phyloP scores from a whole-genome alignment of 2,888 invertebrate genomes.

The Perdita meconis region DNA sequence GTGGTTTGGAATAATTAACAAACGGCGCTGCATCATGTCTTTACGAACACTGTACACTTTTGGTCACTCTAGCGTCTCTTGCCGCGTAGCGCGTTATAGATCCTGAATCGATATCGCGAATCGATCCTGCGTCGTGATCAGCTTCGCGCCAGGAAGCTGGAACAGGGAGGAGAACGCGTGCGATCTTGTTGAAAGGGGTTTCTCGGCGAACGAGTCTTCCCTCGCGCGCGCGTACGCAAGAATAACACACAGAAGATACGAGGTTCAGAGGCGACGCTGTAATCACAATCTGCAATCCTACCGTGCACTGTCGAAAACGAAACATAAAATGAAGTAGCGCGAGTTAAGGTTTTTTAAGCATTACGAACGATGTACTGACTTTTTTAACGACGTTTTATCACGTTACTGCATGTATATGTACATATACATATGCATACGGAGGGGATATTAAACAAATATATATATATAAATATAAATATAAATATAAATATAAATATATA shows the following conservation, averaged over 20 bases:
- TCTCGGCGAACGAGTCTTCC: constrained; percentile 69
- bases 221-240: constrained; percentile 42
- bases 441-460: constrained; percentile 39
- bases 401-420: constrained; percentile 64
- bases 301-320: constrained; percentile 68
- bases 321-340: constrained; percentile 68
- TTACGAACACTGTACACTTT: constrained; percentile 24
- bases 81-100: constrained; percentile 46
- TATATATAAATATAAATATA: constrained; percentile 15
- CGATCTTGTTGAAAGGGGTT: constrained; percentile 35
- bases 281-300: constrained; percentile 67
- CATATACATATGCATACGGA: constrained; percentile 52
- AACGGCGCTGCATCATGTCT: constrained; percentile 1
- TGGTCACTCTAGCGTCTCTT: constrained; percentile 42
- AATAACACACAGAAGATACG: neutral
- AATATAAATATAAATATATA: constrained; percentile 42
- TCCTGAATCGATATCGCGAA: constrained; percentile 45
- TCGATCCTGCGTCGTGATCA: neutral
- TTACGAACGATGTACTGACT: constrained; percentile 70
- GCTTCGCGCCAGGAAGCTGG: neutral
- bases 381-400: constrained; percentile 73
- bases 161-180: neutral
- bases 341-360: constrained; percentile 71
- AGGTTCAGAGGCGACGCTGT: constrained; percentile 33
- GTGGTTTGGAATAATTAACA: too few relatives aligned